Percentiles rank a stretch among this genome's conserved stretches.
Conservation (phyloP, 2,113 vertebrate species). For the Malaclemys terrapin region DNA sequence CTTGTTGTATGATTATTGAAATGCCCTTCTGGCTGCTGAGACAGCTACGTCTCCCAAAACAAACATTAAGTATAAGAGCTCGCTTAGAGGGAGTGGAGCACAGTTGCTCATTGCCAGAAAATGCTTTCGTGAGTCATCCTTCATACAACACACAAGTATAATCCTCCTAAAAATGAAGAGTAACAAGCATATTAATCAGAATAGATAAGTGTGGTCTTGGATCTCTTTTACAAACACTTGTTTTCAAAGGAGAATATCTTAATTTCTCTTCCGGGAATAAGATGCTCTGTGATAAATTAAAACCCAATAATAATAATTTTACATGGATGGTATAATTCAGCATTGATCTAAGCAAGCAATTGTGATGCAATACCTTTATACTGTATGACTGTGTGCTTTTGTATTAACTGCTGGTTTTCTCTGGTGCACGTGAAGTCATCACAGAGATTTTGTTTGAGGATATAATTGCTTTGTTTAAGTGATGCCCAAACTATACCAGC, state of each 20-base stretch:
- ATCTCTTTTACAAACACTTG: neutral
- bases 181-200: neutral
- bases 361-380: neutral
- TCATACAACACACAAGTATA: neutral
- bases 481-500: neutral
- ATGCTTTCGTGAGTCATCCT: neutral
- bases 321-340: neutral
- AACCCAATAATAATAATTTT: neutral
- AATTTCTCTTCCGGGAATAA: neutral
- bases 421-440: neutral
- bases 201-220: neutral
- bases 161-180: slow-evolving; percentile 29
- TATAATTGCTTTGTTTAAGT: slow-evolving; percentile 35
- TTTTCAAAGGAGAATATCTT: neutral
- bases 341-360: neutral
- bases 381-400: neutral
- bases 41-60: slow-evolving; percentile 63
- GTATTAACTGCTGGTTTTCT: neutral
- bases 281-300: neutral
- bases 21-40: slow-evolving; percentile 65
- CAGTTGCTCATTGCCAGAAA: neutral
- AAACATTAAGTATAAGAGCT: slow-evolving; percentile 57
- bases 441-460: neutral
- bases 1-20: slow-evolving; percentile 72
- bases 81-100: slow-evolving; percentile 19